Evolutionary conservation across 2,797 vertebrate genomes (phyloP).

Genomic region (Arrhamphus sclerolepis): DNA sequence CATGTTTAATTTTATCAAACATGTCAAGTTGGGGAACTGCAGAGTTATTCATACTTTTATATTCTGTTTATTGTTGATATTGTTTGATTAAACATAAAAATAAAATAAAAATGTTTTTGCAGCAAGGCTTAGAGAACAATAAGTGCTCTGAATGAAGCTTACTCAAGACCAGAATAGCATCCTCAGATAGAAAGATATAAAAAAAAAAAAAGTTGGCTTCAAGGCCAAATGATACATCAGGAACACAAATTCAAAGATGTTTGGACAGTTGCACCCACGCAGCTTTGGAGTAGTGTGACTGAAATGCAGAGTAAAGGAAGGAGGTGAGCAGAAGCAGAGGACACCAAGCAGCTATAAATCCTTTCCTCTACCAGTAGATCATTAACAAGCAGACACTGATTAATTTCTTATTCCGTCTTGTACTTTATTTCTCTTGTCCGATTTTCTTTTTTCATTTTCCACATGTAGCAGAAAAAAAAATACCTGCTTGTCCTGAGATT

Average conservation of each 20-base stretch:
- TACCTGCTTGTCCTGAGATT: constrained; percentile 21
- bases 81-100: too few relatives aligned
- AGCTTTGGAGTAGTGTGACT: constrained; percentile 17
- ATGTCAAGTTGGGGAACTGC: too few relatives aligned
- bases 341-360: constrained; percentile 59
- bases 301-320: constrained; percentile 29
- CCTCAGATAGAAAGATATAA: constrained; percentile 5
- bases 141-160: background rate
- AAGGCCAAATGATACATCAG: constrained; percentile 40
- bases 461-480: constrained; percentile 34
- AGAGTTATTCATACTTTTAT: too few relatives aligned
- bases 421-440: constrained; percentile 16
- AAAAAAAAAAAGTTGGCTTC: constrained; percentile 18
- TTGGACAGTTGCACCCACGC: constrained; percentile 23
- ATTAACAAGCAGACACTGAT: constrained; percentile 47
- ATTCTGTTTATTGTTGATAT: too few relatives aligned
- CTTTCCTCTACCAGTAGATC: constrained; percentile 33
- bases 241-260: constrained; percentile 11
- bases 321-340: constrained; percentile 45
- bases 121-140: background rate
- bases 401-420: constrained; percentile 56
- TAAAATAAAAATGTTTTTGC: too few relatives aligned
- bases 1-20: too few relatives aligned
- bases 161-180: background rate
- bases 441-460: constrained; percentile 2